These are phyloP conservation scores for Chionodraco myersi DNA, from an alignment of 2,113 vertebrate species.

Conservation along the genomic window DNA sequence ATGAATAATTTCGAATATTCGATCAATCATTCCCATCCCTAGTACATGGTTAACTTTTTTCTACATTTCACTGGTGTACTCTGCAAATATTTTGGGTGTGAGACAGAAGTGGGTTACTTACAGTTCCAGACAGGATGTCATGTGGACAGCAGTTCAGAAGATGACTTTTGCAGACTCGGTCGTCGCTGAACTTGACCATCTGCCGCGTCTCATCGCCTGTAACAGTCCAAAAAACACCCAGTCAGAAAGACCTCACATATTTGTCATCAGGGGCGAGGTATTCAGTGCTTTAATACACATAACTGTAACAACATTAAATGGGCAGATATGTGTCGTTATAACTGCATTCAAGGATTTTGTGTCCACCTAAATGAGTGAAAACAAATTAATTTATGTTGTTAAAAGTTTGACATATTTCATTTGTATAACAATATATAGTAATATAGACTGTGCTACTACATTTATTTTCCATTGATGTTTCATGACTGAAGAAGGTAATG, in stretches of 20 bases:
- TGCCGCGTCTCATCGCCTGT: constrained; percentile 98
- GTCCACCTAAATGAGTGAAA: constrained; percentile 19
- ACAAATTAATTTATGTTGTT: not conserved
- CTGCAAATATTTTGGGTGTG: not conserved
- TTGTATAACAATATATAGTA: not conserved
- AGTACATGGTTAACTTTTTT: not conserved
- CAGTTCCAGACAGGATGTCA: constrained; percentile 98
- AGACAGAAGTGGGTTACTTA: constrained; percentile 75
- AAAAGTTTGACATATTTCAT: constrained; percentile 9
- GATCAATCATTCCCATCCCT: too few species aligned
- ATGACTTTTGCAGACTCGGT: constrained; percentile 99
- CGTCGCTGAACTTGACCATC: constrained; percentile 98
- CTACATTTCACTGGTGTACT: not conserved
- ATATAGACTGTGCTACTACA: not conserved
- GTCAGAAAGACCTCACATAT: constrained; percentile 75
- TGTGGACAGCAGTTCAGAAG: constrained; percentile 99
- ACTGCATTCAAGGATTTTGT: constrained; percentile 28
- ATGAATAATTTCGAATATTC: too few species aligned
- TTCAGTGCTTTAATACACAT: constrained; percentile 52
- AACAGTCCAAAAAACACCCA: constrained; percentile 86
- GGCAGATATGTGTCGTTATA: constrained; percentile 17
- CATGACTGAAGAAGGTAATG: not conserved
- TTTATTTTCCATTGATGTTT: not conserved
- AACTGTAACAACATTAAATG: constrained; percentile 27
- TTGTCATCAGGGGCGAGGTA: constrained; percentile 51